phyloP scores from a whole-genome alignment of 2,797 vertebrate genomes.

The Labroides dimidiatus region DNA sequence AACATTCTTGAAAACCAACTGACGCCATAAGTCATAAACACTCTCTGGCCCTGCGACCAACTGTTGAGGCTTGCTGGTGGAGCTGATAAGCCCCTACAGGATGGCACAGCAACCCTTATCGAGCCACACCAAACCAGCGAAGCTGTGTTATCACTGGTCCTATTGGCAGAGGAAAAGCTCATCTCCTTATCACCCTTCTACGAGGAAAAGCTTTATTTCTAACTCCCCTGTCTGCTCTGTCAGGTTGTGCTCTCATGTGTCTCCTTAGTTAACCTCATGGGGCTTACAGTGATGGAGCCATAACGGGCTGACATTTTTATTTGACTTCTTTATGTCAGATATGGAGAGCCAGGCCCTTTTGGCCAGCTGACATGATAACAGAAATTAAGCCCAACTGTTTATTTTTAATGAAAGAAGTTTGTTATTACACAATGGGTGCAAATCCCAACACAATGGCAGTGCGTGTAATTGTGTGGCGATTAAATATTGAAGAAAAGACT shows the following conservation, averaged over 20 bases:
- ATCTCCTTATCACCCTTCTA: conserved; percentile 63
- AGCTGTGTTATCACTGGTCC: conserved; percentile 63
- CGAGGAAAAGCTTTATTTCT: conserved; percentile 29
- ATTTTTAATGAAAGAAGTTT: conserved; percentile 57
- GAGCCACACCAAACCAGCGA: conserved; percentile 44
- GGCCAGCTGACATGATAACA: conserved; percentile 31
- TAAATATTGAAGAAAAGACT: conserved; percentile 47
- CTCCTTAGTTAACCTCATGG: background rate
- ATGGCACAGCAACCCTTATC: conserved; percentile 73
- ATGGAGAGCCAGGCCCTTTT: conserved; percentile 13
- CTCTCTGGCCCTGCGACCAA: conserved; percentile 58
- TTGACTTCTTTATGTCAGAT: too few relatives aligned
- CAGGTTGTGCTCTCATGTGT: conserved; percentile 47
- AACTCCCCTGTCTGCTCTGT: conserved; percentile 11
- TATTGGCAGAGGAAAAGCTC: conserved; percentile 47
- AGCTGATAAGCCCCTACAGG: conserved; percentile 75
- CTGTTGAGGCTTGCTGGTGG: conserved; percentile 63
- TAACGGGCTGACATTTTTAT: conserved; percentile 2
- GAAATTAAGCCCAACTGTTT: conserved; percentile 54
- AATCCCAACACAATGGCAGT: conserved; percentile 68
- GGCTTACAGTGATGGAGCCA: conserved; percentile 1
- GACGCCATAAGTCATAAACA: conserved; percentile 68
- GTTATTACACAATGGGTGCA: conserved; percentile 54
- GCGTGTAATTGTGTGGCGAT: conserved; percentile 19
- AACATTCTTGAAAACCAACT: conserved; percentile 37